Percentiles rank a stretch among this genome's conserved stretches.
Evolutionary conservation across 2,888 invertebrate species (phyloP).

Genomic region (Creontiades dilutus): DNA sequence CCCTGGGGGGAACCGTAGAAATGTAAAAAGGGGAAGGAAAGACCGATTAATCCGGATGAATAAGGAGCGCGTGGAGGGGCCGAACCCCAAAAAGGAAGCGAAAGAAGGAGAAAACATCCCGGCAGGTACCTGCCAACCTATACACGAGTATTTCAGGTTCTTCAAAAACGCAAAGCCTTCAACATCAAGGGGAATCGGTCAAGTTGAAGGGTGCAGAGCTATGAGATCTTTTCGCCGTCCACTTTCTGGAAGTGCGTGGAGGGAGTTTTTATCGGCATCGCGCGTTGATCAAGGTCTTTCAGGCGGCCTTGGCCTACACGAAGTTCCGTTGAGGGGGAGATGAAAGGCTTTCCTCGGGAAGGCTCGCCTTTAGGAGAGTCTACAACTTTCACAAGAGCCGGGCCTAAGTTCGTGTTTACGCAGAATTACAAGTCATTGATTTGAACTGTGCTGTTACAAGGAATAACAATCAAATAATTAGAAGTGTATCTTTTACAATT

Average conservation of each 20-base stretch:
- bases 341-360: not conserved
- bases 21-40: slow-evolving; percentile 37
- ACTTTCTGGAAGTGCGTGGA: slow-evolving; percentile 2
- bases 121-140: not conserved
- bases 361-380: not conserved
- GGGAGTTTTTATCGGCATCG: not conserved
- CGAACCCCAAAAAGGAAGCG: not conserved
- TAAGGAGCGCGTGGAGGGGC: not conserved
- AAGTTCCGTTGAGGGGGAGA: not conserved
- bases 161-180: not conserved
- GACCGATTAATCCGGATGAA: slow-evolving; percentile 34
- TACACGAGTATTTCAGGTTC: not conserved
- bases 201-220: not conserved
- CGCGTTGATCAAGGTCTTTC: slow-evolving; percentile 14
- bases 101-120: not conserved
- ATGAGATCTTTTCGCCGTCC: not conserved
- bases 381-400: no score
- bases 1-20: not conserved
- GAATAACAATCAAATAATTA: no score
- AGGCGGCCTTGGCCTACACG: slow-evolving; percentile 39
- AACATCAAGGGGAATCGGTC: slow-evolving; percentile 1
- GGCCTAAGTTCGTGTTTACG: no score
- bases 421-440: no score
- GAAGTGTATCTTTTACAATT: no score
- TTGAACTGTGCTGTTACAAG: no score